A percentile compares a stretch with the other conserved stretches of the same genome.
Conservation (phyloP, 1,140 invertebrate species). For the Halesus radiatus region DNA sequence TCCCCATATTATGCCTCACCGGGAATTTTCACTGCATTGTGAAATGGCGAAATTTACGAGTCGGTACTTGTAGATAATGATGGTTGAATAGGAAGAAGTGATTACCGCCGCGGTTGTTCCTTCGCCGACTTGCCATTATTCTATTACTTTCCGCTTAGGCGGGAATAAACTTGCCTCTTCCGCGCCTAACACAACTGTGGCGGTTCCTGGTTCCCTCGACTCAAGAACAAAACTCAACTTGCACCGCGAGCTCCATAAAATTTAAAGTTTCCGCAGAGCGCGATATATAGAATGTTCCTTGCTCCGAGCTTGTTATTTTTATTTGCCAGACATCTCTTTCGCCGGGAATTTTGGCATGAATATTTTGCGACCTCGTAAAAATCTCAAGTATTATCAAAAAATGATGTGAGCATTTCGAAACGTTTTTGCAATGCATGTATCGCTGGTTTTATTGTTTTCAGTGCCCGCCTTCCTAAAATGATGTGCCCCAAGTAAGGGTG, state of each 20-base stretch:
- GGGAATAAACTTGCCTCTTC: constrained; percentile 46
- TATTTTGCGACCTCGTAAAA: constrained; percentile 35
- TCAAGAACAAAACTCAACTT: constrained; percentile 37
- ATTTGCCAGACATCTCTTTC: not conserved
- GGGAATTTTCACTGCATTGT: constrained; percentile 13
- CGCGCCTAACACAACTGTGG: constrained; percentile 21
- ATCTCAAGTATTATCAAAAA: constrained; percentile 7
- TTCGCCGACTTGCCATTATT: constrained; percentile 47
- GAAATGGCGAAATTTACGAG: constrained; percentile 52
- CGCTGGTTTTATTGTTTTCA: too few relatives aligned
- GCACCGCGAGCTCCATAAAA: constrained; percentile 20
- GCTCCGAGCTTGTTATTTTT: not conserved
- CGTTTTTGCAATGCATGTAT: not conserved
- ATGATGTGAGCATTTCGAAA: not conserved
- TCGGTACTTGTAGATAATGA: constrained; percentile 50
- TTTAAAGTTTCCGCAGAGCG: constrained; percentile 38
- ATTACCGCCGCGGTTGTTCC: constrained; percentile 42
- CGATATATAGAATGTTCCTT: constrained; percentile 24
- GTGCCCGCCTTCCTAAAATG: too few relatives aligned
- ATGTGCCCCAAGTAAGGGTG: too few relatives aligned
- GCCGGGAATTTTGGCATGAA: constrained; percentile 23
- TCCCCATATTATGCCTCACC: not conserved
- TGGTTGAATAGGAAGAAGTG: constrained; percentile 52
- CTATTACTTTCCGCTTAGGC: constrained; percentile 50
- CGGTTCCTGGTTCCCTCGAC: not conserved